phyloP scores from a whole-genome alignment of 2,113 vertebrate species.

The Lepus americanus region DNA sequence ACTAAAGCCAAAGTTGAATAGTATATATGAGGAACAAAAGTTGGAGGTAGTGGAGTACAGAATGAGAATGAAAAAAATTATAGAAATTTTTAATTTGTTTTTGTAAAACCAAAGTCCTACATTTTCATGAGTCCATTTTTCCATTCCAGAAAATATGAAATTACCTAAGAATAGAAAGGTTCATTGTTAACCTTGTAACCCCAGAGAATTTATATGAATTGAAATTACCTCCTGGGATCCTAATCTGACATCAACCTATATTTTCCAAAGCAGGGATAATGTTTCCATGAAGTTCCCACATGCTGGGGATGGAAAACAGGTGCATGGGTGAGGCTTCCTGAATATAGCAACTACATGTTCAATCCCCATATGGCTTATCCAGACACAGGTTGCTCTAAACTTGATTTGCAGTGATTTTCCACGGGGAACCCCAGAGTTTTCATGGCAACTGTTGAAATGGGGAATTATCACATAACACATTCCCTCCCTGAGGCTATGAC shows the following conservation, averaged over 20 bases:
- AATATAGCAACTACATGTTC: neutral
- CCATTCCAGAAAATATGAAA: slow-evolving; percentile 72
- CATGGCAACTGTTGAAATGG: neutral
- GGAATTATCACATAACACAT: neutral
- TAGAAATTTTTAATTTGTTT: neutral
- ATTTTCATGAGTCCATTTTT: slow-evolving; percentile 58
- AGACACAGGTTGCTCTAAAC: neutral
- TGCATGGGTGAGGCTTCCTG: slow-evolving; percentile 54
- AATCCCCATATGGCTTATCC: slow-evolving; percentile 43
- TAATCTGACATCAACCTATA: slow-evolving; percentile 37
- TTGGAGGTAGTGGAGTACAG: neutral
- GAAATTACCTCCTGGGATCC: slow-evolving; percentile 66
- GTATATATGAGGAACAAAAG: slow-evolving; percentile 20
- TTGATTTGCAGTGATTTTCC: slow-evolving; percentile 43
- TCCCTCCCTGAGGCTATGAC: neutral
- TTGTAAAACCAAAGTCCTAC: slow-evolving; percentile 35
- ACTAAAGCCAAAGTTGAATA: slow-evolving; percentile 6
- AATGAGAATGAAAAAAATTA: neutral
- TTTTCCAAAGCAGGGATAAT: slow-evolving; percentile 71
- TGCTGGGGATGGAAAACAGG: slow-evolving; percentile 74
- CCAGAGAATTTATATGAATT: slow-evolving; percentile 64
- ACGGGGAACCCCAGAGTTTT: neutral
- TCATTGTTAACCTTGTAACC: slow-evolving; percentile 46
- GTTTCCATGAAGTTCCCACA: neutral
- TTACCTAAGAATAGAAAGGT: slow-evolving; percentile 63